Evolutionary conservation across 2,797 vertebrate genomes (phyloP), one percentile per base, ranked within the genome.

Genomic region (Lepilemur septentrionalis): DNA sequence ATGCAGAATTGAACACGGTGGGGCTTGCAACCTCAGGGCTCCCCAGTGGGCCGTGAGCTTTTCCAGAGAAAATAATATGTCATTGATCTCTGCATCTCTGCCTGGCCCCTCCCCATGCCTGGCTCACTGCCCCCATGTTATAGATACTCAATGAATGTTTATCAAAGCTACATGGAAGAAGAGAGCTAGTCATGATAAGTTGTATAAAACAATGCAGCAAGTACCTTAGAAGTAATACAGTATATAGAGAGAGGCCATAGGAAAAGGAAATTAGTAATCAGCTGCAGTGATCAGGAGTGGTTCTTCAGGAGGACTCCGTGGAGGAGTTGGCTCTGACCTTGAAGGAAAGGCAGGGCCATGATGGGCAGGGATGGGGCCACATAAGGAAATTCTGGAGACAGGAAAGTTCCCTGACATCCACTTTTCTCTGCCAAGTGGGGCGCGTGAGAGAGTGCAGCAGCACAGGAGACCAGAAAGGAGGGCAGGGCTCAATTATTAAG

Each of bases 351-450:
- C 18, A 70, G 32, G 57, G 13, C 46, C 38, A 32, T 28, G 43
- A n/a, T 18, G 41, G 50, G 41, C 30, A 70, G 59, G 91, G 46
- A 50, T 17, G 12, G 35, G 8, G 25, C 7, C 65, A 28, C 13
- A n/a, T 1, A 38, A 59, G n/a, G 52, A 18, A 57, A 57, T 41
- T 4, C 9, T 63, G 55, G 22, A 93, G 46, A 70, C 8, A 7
- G 2, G 13, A 28, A n/a, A 48, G 22, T 38, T 67, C 57, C n/a
- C 30, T 14, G 0, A 35, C 2, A 0, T 38, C 32, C 18, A 8
- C 13, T 35, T 52, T 79, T 52, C 10, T 57, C 89, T 63, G 72
- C 52, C 23, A 32, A 50, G 22, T 23, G 4, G 3, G 6, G 4
- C 13, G 4, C 30, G 10, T 15, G n/a, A 69, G 70, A 81, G 20